These are phyloP conservation scores for Ciconia stormi DNA, from an alignment of 2,113 vertebrate species.

Conservation along the genomic window DNA sequence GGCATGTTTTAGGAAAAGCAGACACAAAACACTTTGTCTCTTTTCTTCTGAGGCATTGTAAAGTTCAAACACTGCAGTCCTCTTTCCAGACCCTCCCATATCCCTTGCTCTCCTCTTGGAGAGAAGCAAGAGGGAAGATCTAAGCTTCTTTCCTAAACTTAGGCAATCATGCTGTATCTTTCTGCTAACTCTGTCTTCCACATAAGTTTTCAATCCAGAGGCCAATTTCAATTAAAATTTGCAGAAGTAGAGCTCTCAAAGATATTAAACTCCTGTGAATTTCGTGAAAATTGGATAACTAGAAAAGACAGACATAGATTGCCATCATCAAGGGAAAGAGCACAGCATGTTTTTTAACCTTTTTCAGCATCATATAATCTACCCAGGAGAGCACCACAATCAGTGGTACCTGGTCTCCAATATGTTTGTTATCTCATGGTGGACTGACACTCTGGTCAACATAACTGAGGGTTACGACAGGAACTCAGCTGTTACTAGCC, in stretches of 20 bases:
- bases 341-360: neutral
- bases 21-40: neutral
- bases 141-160: neutral
- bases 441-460: neutral
- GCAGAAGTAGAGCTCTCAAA: neutral
- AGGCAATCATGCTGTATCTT: neutral
- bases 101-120: neutral
- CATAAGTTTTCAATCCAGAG: neutral
- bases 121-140: neutral
- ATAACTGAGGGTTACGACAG: accelerated
- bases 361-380: neutral
- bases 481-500: neutral
- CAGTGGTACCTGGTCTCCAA: neutral
- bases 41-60: neutral
- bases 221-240: neutral
- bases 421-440: neutral
- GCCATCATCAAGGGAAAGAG: neutral
- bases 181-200: neutral
- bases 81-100: neutral
- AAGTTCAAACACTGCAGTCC: neutral
- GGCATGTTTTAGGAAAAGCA: neutral
- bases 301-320: neutral
- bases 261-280: neutral
- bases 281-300: neutral
- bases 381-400: neutral